phyloP scores from a whole-genome alignment of 2,113 vertebrate species.

The Sinosuthora webbiana region DNA sequence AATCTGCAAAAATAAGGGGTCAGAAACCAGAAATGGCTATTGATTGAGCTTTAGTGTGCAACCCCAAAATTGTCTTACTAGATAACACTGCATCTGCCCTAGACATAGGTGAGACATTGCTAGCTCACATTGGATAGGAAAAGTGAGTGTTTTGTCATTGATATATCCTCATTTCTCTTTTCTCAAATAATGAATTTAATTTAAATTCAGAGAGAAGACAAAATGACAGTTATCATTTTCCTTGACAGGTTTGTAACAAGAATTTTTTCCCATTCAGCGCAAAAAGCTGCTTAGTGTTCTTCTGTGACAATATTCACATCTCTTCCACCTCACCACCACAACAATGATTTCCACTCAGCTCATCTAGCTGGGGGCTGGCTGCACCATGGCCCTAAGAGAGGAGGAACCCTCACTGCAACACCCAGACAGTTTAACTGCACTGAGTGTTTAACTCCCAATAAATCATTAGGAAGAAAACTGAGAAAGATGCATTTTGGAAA shows the following conservation, averaged over 20 bases:
- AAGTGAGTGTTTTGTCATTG: neutral
- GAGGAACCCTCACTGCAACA: rapidly evolving
- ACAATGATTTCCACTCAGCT: neutral
- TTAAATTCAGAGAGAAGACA: neutral
- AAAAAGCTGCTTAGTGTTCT: neutral
- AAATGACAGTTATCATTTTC: neutral
- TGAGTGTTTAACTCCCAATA: neutral
- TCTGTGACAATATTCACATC: neutral
- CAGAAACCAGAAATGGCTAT: neutral
- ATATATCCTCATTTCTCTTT: neutral
- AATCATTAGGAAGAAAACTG: neutral
- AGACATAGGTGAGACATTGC: neutral
- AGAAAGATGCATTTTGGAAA: neutral
- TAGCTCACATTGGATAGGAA: neutral
- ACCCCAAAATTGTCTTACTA: neutral
- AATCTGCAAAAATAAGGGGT: neutral
- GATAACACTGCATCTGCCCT: neutral
- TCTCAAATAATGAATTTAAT: neutral
- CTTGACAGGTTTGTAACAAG: neutral
- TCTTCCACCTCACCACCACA: neutral
- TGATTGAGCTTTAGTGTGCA: neutral
- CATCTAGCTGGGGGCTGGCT: neutral
- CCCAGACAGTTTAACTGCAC: neutral
- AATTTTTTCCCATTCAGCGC: neutral
- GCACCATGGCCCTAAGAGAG: neutral